These are phyloP conservation scores for Chelon auratus DNA, from an alignment of 2,797 vertebrate genomes.

Conservation along the genomic window DNA sequence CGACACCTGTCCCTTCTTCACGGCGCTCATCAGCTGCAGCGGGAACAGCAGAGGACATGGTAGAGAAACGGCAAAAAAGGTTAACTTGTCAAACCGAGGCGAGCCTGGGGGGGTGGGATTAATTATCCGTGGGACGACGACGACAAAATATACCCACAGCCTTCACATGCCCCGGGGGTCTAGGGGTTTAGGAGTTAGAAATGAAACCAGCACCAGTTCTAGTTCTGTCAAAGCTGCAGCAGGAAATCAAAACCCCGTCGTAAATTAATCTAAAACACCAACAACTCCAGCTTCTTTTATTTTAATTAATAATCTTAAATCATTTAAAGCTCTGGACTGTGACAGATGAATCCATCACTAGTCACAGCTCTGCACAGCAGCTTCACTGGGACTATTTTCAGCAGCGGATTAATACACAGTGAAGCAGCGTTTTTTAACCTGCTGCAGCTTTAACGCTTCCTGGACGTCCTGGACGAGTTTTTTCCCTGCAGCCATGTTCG, in stretches of 20 bases:
- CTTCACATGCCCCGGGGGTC: neutral
- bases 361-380: too few species aligned
- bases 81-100: constrained; percentile 33
- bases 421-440: neutral
- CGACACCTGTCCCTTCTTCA: constrained; percentile 95
- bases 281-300: too few species aligned
- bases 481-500: neutral
- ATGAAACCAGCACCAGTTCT: constrained; percentile 14
- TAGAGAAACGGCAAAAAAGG: constrained; percentile 27
- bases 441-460: constrained; percentile 42
- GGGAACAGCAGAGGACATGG: constrained; percentile 13
- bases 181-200: neutral
- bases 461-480: neutral
- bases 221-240: constrained; percentile 10
- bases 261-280: too few species aligned
- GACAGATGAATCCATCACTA: too few species aligned
- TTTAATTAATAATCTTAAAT: too few species aligned
- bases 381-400: too few species aligned
- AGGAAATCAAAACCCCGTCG: too few species aligned
- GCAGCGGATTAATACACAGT: too few species aligned
- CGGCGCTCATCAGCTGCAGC: constrained; percentile 95
- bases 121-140: neutral
- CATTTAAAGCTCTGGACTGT: too few species aligned
- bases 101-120: constrained; percentile 2
- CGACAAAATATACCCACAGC: neutral